These are phyloP conservation scores for Ormyrus pomaceus DNA, from an alignment of 2,888 invertebrate genomes.

Conservation along the genomic window DNA sequence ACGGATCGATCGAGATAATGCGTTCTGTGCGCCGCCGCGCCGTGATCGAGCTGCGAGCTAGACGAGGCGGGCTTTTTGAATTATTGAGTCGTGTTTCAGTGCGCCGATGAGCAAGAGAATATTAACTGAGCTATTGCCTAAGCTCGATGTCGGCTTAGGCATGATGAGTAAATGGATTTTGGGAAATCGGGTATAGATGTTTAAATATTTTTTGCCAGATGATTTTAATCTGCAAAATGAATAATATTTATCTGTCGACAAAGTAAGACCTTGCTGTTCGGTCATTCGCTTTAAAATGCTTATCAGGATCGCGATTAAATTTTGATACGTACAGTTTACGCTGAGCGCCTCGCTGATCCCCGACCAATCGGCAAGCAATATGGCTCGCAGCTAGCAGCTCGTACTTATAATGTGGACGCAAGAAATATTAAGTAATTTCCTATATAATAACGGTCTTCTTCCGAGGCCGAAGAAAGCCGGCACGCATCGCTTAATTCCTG, in stretches of 20 bases:
- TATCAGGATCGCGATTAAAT: too few species aligned
- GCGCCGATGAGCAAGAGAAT: neutral
- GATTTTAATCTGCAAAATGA: too few species aligned
- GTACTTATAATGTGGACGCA: too few species aligned
- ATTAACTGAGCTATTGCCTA: neutral
- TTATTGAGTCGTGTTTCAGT: neutral
- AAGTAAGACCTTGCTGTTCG: too few species aligned
- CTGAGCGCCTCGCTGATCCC: too few species aligned
- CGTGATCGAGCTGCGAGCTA: neutral
- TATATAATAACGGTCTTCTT: conserved; percentile 27
- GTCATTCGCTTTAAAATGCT: too few species aligned
- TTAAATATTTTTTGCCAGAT: too few species aligned
- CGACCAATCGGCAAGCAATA: too few species aligned
- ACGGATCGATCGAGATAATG: conserved; percentile 37
- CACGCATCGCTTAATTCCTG: neutral
- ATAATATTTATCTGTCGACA: too few species aligned
- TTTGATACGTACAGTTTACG: too few species aligned
- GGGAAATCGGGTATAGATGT: too few species aligned
- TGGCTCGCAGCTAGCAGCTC: too few species aligned
- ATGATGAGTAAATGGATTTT: neutral
- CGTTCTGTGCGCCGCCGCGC: conserved; percentile 7
- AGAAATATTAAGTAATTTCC: conserved; percentile 28
- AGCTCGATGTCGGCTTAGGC: neutral
- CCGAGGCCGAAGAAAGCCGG: neutral
- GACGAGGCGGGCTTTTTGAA: neutral